A percentile compares a stretch with the other conserved stretches of the same genome.
phyloP scores from a whole-genome alignment of 2,113 vertebrate species.

The Sphaerodactylus townsendi region DNA sequence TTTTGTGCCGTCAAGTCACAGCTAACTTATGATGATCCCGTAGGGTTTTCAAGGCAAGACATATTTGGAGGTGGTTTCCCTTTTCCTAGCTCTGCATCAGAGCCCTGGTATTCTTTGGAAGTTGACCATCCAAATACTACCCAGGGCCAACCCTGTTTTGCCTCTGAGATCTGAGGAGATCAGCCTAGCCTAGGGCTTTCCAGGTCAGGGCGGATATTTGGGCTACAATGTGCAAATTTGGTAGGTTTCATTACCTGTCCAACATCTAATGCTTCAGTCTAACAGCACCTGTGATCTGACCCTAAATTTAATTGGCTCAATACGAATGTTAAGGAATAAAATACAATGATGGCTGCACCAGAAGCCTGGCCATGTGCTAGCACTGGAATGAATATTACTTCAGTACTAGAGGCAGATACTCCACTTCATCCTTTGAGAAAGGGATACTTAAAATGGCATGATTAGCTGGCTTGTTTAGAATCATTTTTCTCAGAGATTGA shows the following conservation, averaged over 20 bases:
- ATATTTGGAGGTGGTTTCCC: too few species aligned
- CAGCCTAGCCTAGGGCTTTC: too few species aligned
- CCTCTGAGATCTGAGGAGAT: too few species aligned
- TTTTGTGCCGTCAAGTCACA: too few species aligned
- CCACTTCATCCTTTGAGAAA: neutral
- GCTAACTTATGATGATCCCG: too few species aligned
- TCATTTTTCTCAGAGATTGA: constrained; percentile 44
- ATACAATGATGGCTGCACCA: neutral
- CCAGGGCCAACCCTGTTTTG: too few species aligned
- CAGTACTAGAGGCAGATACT: neutral
- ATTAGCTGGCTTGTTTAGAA: constrained; percentile 19
- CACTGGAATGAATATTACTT: neutral
- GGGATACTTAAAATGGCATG: neutral
- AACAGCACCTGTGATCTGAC: neutral
- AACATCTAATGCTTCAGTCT: neutral
- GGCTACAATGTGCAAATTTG: constrained; percentile 36
- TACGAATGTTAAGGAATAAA: neutral
- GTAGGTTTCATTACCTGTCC: constrained; percentile 7
- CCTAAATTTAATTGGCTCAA: neutral
- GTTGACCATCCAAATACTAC: too few species aligned
- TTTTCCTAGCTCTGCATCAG: too few species aligned
- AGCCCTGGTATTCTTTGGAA: too few species aligned
- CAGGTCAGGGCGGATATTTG: neutral
- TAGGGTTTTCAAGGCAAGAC: too few species aligned
- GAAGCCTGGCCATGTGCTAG: neutral